phyloP scores from a whole-genome alignment of 2,113 vertebrate genomes.

The Rhinolophus ferrumequinum region DNA sequence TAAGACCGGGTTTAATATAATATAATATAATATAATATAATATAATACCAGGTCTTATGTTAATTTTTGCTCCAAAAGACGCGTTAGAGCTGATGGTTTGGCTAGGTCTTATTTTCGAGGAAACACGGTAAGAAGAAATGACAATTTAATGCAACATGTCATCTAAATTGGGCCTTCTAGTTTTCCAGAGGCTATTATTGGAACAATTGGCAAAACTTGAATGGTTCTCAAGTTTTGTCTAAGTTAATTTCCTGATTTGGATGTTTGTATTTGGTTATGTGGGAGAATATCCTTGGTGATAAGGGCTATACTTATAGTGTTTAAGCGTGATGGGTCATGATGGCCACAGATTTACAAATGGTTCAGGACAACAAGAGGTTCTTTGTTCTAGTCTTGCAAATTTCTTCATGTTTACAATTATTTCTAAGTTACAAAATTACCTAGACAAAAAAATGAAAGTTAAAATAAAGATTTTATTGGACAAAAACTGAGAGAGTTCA shows the following conservation, averaged over 20 bases:
- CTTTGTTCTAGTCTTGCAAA: not conserved
- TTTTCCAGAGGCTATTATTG: not conserved
- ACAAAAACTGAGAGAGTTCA: not conserved
- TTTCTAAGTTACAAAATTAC: constrained; percentile 18
- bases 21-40: too few species aligned
- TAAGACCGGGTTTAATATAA: too few species aligned
- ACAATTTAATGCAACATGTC: not conserved
- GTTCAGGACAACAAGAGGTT: not conserved
- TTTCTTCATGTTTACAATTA: not conserved
- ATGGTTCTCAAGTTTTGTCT: not conserved
- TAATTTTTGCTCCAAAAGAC: too few species aligned
- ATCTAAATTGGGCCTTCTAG: not conserved
- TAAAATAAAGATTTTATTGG: not conserved
- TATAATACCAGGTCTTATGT: too few species aligned
- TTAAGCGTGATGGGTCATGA: not conserved
- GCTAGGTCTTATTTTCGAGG: too few species aligned
- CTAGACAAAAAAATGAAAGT: not conserved
- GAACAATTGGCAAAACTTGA: constrained; percentile 9
- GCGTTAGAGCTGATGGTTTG: too few species aligned
- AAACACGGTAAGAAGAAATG: not conserved
- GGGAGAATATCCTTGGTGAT: not conserved
- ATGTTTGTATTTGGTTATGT: not conserved
- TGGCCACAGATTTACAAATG: not conserved
- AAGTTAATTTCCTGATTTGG: not conserved
- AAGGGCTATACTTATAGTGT: not conserved